Conservation (phyloP, 2,888 invertebrate genomes). For the Marronus borbonicus region DNA sequence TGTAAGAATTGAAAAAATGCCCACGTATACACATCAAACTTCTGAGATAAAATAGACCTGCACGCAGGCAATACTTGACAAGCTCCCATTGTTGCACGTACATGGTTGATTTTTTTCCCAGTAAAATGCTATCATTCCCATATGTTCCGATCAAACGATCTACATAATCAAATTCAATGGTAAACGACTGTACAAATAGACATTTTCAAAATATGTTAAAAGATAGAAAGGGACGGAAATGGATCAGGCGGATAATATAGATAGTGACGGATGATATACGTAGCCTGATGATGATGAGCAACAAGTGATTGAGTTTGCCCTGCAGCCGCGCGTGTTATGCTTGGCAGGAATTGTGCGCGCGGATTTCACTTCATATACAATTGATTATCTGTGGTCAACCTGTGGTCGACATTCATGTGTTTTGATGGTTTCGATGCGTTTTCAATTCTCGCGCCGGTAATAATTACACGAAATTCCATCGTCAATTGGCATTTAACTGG, state of each 20-base stretch:
- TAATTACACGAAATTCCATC: slow-evolving; percentile 42
- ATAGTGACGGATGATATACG: slow-evolving; percentile 11
- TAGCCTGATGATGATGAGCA: slow-evolving; percentile 41
- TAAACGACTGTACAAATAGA: slow-evolving; percentile 53
- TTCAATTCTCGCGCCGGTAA: slow-evolving; percentile 46
- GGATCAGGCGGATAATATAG: neutral
- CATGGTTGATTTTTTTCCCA: slow-evolving; percentile 58
- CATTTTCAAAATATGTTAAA: slow-evolving; percentile 10
- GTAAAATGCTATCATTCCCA: slow-evolving; percentile 60
- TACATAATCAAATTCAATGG: slow-evolving; percentile 62
- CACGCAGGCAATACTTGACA: slow-evolving; percentile 17
- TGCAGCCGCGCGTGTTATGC: slow-evolving; percentile 35
- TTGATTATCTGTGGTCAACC: slow-evolving; percentile 53
- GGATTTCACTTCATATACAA: slow-evolving; percentile 50
- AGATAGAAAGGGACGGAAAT: slow-evolving; percentile 22
- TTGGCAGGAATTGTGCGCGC: slow-evolving; percentile 43
- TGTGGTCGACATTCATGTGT: slow-evolving; percentile 52
- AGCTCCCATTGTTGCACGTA: slow-evolving; percentile 56
- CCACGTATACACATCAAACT: neutral
- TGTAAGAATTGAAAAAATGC: slow-evolving; percentile 35
- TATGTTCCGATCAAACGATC: slow-evolving; percentile 62
- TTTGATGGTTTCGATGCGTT: slow-evolving; percentile 51
- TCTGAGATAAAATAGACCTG: slow-evolving; percentile 21
- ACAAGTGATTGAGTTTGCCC: slow-evolving; percentile 48
- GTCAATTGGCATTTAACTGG: slow-evolving; percentile 30